These are phyloP conservation scores for Cheilosia impressa DNA, from an alignment of 2,888 invertebrate genomes.

Conservation along the genomic window DNA sequence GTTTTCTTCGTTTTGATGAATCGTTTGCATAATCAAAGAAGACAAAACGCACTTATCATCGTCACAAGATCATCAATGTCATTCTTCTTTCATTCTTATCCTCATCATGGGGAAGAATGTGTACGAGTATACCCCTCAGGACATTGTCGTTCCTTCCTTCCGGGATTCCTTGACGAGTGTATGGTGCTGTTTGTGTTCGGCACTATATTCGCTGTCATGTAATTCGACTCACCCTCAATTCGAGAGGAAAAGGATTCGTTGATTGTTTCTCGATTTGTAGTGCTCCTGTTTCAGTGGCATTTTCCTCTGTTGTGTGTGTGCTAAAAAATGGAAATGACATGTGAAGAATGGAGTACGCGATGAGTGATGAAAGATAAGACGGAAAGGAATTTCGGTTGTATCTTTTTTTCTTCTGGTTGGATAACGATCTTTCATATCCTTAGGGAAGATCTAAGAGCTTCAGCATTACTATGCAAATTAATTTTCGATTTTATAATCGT, in stretches of 20 bases:
- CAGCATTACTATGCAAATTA: constrained; percentile 65
- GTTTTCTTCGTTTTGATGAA: constrained; percentile 70
- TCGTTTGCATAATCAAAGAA: constrained; percentile 76
- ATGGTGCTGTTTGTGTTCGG: constrained; percentile 39
- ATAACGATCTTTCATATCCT: constrained; percentile 57
- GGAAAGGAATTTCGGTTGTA: constrained; percentile 36
- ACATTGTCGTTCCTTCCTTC: constrained; percentile 54
- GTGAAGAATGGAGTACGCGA: constrained; percentile 18
- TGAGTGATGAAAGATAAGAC: constrained; percentile 72
- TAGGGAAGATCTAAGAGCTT: constrained; percentile 19
- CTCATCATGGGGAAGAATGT: constrained; percentile 21
- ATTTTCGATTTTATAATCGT: constrained; percentile 70
- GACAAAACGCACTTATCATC: constrained; percentile 76
- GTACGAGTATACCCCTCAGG: constrained; percentile 45
- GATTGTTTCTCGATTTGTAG: constrained; percentile 70
- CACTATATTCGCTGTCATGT: constrained; percentile 61
- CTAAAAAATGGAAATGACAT: constrained; percentile 33
- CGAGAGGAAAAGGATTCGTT: constrained; percentile 45
- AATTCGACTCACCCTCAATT: constrained; percentile 75
- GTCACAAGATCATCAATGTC: constrained; percentile 75
- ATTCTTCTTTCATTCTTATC: constrained; percentile 47
- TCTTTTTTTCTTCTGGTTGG: constrained; percentile 56
- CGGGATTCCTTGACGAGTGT: constrained; percentile 46
- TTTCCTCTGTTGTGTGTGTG: constrained; percentile 7
- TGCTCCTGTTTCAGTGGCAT: constrained; percentile 69